phyloP scores from a whole-genome alignment of 2,797 vertebrate genomes.

The Galago senegalensis region DNA sequence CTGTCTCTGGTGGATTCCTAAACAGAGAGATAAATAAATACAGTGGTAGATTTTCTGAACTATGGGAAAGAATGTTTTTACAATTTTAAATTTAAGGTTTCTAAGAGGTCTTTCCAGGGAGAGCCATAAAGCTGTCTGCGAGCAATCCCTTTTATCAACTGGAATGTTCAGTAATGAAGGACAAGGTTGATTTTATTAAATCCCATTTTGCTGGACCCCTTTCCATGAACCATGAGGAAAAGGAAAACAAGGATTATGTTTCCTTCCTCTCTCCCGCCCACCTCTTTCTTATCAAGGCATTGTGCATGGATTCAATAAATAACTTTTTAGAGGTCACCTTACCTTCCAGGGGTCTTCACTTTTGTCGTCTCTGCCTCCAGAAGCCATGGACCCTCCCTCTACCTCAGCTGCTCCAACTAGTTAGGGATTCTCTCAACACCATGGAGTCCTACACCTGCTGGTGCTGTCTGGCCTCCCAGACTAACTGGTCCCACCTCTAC shows the following conservation, averaged over 20 bases:
- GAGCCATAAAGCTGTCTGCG: neutral
- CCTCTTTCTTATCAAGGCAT: neutral
- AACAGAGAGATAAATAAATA: slow-evolving; percentile 63
- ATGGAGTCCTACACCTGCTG: neutral
- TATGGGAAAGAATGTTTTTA: neutral
- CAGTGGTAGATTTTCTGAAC: neutral
- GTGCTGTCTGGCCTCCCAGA: neutral
- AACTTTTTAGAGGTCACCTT: neutral
- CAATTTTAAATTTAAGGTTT: slow-evolving; percentile 23
- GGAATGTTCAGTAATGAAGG: slow-evolving; percentile 3
- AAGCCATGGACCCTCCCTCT: neutral
- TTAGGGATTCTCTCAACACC: neutral
- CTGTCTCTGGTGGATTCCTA: slow-evolving; percentile 20
- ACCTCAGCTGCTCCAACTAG: neutral
- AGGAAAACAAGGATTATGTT: neutral
- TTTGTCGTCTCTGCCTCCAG: neutral
- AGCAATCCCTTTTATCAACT: neutral
- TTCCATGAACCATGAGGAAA: neutral
- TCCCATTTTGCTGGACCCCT: neutral
- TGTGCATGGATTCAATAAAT: neutral
- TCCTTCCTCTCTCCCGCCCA: neutral
- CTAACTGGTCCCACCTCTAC: neutral
- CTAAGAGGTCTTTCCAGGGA: slow-evolving; percentile 15
- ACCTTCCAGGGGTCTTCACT: neutral
- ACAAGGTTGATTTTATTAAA: slow-evolving; percentile 27